Base-by-base conservation (phyloP, 2,888 invertebrate species). In the Sympetrum striolatum region DNA sequence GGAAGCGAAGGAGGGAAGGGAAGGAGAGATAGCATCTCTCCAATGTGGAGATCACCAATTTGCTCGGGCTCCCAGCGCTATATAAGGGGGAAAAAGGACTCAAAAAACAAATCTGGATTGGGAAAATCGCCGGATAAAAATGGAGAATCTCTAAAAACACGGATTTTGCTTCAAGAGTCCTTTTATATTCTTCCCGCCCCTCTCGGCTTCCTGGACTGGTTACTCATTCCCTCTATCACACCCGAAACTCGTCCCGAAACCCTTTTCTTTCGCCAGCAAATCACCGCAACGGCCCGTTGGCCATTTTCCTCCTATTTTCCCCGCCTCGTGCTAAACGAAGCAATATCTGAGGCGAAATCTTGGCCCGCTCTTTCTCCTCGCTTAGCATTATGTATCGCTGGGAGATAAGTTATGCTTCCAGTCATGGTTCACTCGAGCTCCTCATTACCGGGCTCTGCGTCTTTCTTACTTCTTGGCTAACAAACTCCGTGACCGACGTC, bases 291-390 rank as follows among this genome's bases (percentile, higher is more conserved):
- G n/a, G 18, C 86, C 37, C 37, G 22, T 37, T 80, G 39, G 80
- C 81, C 44, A 44, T 81, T 48, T n/a, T 31, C 48, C 14, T 44
- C 81, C 6, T 14, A 86, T 37, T 86, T 37, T 22, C 60, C 53
- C 37, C 81, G 44, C 48, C 81, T 48, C 81, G 37, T 37, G 86
- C 60, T 86, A 86, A 86, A 86, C 86, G 86, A 86, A 86, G 86
- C 86, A 60, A 60, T 86, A 86, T 86, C 86, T 86, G 60, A 86
- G 60, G 58, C 86, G 60, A 60, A 58, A 58, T 86, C 64, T 64
- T 37, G 58, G 35, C 58, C 86, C 58, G 60, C 48, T 53, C 48
- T 82, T 53, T 53, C 53, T 82, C 82, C 82, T 82, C 58, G 82
- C 35, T 86, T 64, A 64, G 86, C 86, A 86, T 86, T 60, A 64